Evolutionary conservation across 1,140 invertebrate species (phyloP).

Genomic region (Caerostris extrusa): DNA sequence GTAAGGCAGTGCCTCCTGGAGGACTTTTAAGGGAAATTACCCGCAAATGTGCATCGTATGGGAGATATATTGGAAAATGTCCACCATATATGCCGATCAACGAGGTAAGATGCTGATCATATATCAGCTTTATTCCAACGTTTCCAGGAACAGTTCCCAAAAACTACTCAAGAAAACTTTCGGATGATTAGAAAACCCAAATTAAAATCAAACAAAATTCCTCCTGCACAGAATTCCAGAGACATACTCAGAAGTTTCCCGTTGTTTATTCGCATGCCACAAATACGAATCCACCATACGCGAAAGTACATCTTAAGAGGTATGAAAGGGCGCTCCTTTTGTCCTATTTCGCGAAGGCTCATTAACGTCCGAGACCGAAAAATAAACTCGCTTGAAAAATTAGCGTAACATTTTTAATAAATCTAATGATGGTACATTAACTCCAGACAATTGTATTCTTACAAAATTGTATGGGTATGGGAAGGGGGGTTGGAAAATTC

Average conservation of each 20-base stretch:
- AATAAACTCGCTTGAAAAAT: conserved; percentile 22
- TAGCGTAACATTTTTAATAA: conserved; percentile 38
- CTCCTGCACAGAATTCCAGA: not conserved
- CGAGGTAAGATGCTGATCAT: no score
- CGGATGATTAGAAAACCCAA: not conserved
- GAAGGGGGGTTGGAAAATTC: not conserved
- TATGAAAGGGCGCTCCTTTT: conserved; percentile 18
- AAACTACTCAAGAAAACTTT: not conserved
- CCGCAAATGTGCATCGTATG: no score
- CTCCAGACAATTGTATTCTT: not conserved
- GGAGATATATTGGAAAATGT: no score
- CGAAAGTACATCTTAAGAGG: not conserved
- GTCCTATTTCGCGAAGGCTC: not conserved
- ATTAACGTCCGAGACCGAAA: conserved; percentile 37
- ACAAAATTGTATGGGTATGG: not conserved
- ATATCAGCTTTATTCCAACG: not conserved
- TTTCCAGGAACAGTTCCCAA: not conserved
- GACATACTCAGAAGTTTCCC: not conserved
- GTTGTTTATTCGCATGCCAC: not conserved
- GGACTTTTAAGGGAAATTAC: no score
- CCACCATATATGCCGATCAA: no score
- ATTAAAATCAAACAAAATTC: not conserved
- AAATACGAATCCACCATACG: not conserved
- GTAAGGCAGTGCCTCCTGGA: no score
- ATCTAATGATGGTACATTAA: conserved; percentile 49